These are phyloP conservation scores for Tragopan temminckii DNA, from an alignment of 2,797 vertebrate genomes.

Conservation along the genomic window DNA sequence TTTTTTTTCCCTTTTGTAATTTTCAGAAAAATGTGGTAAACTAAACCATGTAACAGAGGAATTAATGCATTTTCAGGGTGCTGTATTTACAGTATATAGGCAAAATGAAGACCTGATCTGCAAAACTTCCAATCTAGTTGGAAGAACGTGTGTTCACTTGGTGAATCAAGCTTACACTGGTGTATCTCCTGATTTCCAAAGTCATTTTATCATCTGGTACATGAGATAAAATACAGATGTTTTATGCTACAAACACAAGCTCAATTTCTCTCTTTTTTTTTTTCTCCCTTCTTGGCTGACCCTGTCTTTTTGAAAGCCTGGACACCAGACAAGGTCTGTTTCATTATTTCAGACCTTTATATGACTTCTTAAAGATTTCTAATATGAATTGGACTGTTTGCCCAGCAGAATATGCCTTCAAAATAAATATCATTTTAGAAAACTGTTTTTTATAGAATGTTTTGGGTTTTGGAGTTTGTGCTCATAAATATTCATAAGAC, in stretches of 20 bases:
- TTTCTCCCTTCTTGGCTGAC: conserved; percentile 4
- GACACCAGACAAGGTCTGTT: conserved; percentile 49
- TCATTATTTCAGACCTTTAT: conserved; percentile 42
- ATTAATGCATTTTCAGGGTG: background rate
- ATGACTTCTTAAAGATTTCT: conserved; percentile 42
- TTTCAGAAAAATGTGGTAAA: background rate
- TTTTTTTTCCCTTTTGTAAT: background rate
- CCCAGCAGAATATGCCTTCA: background rate
- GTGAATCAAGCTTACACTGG: conserved; percentile 54
- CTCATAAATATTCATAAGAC: background rate
- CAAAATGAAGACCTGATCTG: conserved; percentile 12
- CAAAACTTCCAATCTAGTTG: conserved; percentile 53
- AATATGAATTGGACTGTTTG: background rate
- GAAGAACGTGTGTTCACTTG: conserved; percentile 41
- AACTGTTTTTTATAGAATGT: background rate
- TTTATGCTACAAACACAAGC: conserved; percentile 55
- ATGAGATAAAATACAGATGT: conserved; percentile 81
- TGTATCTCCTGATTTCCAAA: conserved; percentile 66
- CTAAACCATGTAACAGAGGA: background rate
- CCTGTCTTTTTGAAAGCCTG: conserved; percentile 43
- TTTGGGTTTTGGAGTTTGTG: background rate
- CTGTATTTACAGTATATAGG: background rate
- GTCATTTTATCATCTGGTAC: conserved; percentile 68
- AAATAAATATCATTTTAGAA: background rate
- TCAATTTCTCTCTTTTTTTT: background rate